A percentile compares a stretch with the other conserved stretches of the same genome.
Conservation (phyloP, 2,797 vertebrate species). For the Coilia nasus region DNA sequence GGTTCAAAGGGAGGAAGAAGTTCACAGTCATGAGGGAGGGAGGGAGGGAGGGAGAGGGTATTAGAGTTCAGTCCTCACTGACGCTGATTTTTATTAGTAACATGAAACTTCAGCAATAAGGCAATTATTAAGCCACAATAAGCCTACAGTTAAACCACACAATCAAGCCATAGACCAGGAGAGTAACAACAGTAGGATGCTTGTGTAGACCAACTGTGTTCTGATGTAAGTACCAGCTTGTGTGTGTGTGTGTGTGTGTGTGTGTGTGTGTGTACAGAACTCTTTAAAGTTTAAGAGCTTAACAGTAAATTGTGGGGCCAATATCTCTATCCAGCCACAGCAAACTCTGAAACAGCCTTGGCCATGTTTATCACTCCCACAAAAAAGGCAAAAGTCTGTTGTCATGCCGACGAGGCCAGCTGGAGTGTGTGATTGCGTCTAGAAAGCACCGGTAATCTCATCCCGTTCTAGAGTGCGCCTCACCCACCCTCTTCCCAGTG, state of each 20-base stretch:
- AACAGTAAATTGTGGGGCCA: not conserved
- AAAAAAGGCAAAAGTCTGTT: constrained; percentile 8
- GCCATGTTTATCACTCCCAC: constrained; percentile 11
- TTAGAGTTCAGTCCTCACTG: too few relatives aligned
- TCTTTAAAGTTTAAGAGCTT: not conserved
- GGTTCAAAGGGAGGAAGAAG: too few relatives aligned
- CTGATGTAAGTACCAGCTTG: not conserved
- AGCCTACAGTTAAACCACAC: not conserved
- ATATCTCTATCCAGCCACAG: not conserved
- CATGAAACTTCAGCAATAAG: not conserved
- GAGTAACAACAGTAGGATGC: not conserved
- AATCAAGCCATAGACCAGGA: not conserved
- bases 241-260: constrained; percentile 1
- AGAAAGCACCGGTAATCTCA: not conserved
- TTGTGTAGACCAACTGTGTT: not conserved
- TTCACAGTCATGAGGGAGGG: too few relatives aligned
- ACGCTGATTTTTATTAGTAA: not conserved
- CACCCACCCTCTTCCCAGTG: not conserved
- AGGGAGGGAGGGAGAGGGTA: too few relatives aligned
- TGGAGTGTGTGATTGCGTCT: not conserved
- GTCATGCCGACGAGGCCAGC: not conserved
- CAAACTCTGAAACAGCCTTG: not conserved
- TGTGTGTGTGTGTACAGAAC: not conserved
- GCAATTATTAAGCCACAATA: not conserved
- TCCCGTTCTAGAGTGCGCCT: not conserved